Percentiles rank a stretch among this genome's conserved stretches.
Conservation (phyloP, 2,113 vertebrate genomes). For the Syngnathus scovelli region DNA sequence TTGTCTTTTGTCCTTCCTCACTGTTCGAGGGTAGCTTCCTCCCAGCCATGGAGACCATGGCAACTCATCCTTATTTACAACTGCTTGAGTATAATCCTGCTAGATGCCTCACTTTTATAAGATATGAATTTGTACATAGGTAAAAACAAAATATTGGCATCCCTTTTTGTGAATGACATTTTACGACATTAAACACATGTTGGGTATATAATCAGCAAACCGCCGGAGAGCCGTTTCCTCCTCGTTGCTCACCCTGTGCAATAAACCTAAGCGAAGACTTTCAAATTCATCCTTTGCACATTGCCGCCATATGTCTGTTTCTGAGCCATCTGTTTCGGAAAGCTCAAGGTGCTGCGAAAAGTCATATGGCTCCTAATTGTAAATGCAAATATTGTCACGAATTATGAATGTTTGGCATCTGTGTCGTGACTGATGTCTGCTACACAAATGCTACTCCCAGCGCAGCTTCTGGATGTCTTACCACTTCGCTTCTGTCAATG, state of each 20-base stretch:
- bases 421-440: slow-evolving; percentile 24
- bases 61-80: slow-evolving; percentile 46
- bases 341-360: slow-evolving; percentile 10
- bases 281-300: slow-evolving; percentile 34
- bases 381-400: slow-evolving; percentile 10
- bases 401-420: slow-evolving; percentile 13
- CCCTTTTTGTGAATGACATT: not conserved
- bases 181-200: slow-evolving; percentile 4
- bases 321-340: slow-evolving; percentile 45
- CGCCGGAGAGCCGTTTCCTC: slow-evolving; percentile 25
- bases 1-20: slow-evolving; percentile 60
- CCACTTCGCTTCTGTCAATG: slow-evolving; percentile 13
- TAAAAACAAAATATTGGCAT: not conserved
- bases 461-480: slow-evolving; percentile 14
- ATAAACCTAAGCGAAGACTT: slow-evolving; percentile 13
- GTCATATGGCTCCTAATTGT: slow-evolving; percentile 25
- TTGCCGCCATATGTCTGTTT: slow-evolving; percentile 43
- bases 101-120: not conserved
- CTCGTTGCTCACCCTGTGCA: slow-evolving; percentile 7
- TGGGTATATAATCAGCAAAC: slow-evolving; percentile 43
- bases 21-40: slow-evolving; percentile 62
- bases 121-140: not conserved
- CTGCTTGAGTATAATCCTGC: slow-evolving; percentile 1
- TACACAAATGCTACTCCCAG: slow-evolving; percentile 15
- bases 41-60: slow-evolving; percentile 34